Evolutionary conservation across 2,113 vertebrate species (phyloP), one percentile per base, ranked within the genome.

Genomic region (Pelobates fuscus): DNA sequence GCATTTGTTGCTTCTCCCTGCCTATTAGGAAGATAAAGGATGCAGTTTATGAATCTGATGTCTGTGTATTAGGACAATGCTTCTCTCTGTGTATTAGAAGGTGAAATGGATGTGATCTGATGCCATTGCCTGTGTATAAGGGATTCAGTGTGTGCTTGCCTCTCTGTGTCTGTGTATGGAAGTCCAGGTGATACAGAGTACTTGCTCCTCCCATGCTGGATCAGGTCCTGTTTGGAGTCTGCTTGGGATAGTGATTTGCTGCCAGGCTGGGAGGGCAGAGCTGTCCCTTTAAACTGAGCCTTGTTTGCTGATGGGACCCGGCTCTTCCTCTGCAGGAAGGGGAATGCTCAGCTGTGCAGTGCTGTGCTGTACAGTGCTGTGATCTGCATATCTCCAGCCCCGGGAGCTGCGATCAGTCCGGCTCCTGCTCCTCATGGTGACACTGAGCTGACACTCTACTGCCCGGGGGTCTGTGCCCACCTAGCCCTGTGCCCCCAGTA

Each of bases 321-420:
- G 81, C 81, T 84, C 86, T 84, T 89, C 88, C 89, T 87, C 83
- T 85, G 83, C 86, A 87, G 82, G 89, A 85, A 71, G 75, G 75
- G 83, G 88, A 83, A 89, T 89, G 87, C 91, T 88, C n/a, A 86
- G 82, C 70, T 17, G n/a, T 57, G 55, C 55, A n/a, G 60, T 32
- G 60, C 57, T 32, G 54, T 23, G 52, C 23, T 52, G 41, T 25
- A 52, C 52, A 4, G 26, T 21, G 71, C 58, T 27, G 18, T 8
- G 29, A 29, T n/a, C 20, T 70, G 4, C 1, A 46, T 69, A 20
- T 64, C 61, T 52, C 43, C 71, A 2, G 71, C 63, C 77, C 23
- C 60, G 67, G n/a, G n/a, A n/a, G n/a, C n/a, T n/a, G n/a, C n/a
- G 23, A 70, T 32, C 71, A 2, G 71, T 59, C 78, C 25, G 61